phyloP scores from a whole-genome alignment of 2,888 invertebrate genomes.

The Mesopsocus fuscifrons region DNA sequence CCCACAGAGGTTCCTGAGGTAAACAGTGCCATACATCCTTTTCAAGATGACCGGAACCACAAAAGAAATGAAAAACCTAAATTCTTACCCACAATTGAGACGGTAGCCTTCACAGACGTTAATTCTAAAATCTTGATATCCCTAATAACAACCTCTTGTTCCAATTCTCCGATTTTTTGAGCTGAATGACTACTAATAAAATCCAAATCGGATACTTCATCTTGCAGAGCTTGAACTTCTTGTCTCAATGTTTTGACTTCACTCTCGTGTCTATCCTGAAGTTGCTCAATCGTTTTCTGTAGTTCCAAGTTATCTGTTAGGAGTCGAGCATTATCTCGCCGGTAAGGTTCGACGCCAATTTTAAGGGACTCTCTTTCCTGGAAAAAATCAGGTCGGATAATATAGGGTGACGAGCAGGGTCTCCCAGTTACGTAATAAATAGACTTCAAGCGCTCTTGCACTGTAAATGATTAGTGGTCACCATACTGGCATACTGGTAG shows the following conservation, averaged over 20 bases:
- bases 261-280: constrained; percentile 42
- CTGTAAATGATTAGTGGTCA: too few species aligned
- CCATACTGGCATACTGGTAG: too few species aligned
- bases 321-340: constrained; percentile 58
- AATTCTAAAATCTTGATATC: constrained; percentile 10
- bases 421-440: neutral
- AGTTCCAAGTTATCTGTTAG: constrained; percentile 56
- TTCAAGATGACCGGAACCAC: too few species aligned
- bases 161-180: constrained; percentile 37
- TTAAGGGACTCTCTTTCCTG: constrained; percentile 50
- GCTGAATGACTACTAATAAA: constrained; percentile 34
- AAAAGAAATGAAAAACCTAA: too few species aligned
- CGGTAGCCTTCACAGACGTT: neutral
- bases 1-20: too few species aligned
- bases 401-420: neutral
- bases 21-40: too few species aligned
- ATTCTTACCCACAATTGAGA: too few species aligned
- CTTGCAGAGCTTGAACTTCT: constrained; percentile 31
- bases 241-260: constrained; percentile 29
- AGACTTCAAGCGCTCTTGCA: too few species aligned
- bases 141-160: constrained; percentile 28
- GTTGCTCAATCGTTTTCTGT: constrained; percentile 41
- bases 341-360: constrained; percentile 55
- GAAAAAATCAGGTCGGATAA: constrained; percentile 18
- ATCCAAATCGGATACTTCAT: constrained; percentile 37